These are phyloP conservation scores for Bombylius discolor DNA, from an alignment of 2,888 invertebrate species.

Conservation along the genomic window DNA sequence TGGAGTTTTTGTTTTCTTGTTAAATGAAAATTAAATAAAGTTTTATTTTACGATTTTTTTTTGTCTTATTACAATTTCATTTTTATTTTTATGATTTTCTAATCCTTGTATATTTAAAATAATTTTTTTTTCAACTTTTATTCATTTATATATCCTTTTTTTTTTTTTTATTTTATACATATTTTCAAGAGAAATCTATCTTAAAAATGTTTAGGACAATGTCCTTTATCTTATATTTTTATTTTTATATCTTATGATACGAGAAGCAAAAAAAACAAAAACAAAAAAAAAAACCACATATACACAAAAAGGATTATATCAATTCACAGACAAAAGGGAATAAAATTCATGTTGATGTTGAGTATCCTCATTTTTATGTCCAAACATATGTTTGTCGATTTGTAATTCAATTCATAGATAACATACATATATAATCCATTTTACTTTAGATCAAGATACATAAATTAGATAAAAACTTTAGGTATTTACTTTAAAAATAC, in stretches of 20 bases:
- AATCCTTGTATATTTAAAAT: no score
- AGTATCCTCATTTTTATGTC: slow-evolving; percentile 10
- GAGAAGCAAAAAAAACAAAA: neutral
- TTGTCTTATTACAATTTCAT: no score
- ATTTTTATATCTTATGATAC: neutral
- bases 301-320: slow-evolving; percentile 1
- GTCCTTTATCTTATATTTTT: neutral
- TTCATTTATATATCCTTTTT: no score
- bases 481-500: neutral
- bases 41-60: no score
- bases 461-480: slow-evolving; percentile 4
- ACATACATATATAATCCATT: neutral
- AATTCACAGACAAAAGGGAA: neutral
- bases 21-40: no score
- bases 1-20: no score
- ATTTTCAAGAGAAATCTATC: no score
- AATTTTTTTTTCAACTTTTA: no score
- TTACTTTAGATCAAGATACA: slow-evolving; percentile 5
- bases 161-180: no score
- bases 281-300: neutral
- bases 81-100: no score
- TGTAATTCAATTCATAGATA: slow-evolving; percentile 11
- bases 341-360: neutral
- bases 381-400: slow-evolving; percentile 12
- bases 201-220: neutral